Percentiles rank a stretch among this genome's conserved stretches.
Evolutionary conservation across 2,797 vertebrate genomes (phyloP).

Genomic region (Tachyglossus aculeatus): DNA sequence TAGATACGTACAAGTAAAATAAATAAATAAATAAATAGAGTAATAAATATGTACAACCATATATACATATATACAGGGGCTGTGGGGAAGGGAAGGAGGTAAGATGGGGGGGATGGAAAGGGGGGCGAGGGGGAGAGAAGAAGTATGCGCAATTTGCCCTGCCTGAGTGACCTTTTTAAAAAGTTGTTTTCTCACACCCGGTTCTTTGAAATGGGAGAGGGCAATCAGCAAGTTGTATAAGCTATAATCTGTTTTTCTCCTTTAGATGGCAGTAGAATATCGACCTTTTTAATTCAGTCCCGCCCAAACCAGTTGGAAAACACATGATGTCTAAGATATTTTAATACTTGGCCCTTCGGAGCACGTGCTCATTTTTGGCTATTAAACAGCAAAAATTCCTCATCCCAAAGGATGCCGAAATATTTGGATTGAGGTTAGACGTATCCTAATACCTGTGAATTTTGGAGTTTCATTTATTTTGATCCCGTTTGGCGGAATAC

Average conservation of each 20-base stretch:
- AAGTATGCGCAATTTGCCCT: too few relatives aligned
- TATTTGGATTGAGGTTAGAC: slow-evolving; percentile 37
- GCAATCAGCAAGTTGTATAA: too few relatives aligned
- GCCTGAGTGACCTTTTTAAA: too few relatives aligned
- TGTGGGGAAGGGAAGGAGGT: too few relatives aligned
- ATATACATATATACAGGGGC: too few relatives aligned
- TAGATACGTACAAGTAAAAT: too few relatives aligned
- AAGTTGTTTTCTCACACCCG: too few relatives aligned
- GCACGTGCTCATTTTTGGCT: background rate
- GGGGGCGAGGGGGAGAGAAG: too few relatives aligned
- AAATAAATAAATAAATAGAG: too few relatives aligned
- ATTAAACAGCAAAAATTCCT: slow-evolving; percentile 23
- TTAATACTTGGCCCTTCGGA: slow-evolving; percentile 13
- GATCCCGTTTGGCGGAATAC: background rate
- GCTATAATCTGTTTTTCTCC: slow-evolving; percentile 40
- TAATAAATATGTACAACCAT: too few relatives aligned
- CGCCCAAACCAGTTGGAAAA: background rate
- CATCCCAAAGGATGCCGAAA: slow-evolving; percentile 11
- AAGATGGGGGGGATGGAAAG: too few relatives aligned
- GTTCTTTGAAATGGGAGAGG: too few relatives aligned
- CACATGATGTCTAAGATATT: background rate
- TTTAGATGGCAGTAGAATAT: slow-evolving; percentile 62
- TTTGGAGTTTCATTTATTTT: slow-evolving; percentile 12
- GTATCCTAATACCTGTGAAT: slow-evolving; percentile 24
- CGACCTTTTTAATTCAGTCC: background rate